Conservation (phyloP, 2,113 vertebrate genomes). For the Trogon surrucura region DNA sequence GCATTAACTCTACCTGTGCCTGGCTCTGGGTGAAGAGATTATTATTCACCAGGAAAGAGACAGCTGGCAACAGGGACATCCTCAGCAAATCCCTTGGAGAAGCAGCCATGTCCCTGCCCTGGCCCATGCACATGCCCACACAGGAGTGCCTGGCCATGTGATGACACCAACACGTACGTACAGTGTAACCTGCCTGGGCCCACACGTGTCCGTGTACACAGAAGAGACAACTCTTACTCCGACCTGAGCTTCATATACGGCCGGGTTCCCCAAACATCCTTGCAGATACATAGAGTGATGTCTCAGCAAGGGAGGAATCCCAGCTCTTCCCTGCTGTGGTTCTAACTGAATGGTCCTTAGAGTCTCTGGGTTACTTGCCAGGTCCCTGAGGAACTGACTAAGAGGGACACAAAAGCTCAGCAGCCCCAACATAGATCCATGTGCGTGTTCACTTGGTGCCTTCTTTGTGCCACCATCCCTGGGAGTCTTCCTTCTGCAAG, state of each 20-base stretch:
- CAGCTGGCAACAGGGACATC: not conserved
- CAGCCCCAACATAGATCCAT: not conserved
- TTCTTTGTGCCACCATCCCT: not conserved
- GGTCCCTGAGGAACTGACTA: accelerated
- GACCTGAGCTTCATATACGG: accelerated
- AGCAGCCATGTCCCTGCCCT: not conserved
- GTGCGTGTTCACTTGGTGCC: not conserved
- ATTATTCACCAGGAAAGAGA: not conserved
- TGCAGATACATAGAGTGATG: not conserved
- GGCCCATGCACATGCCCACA: not conserved
- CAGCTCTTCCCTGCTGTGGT: not conserved
- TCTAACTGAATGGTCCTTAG: not conserved
- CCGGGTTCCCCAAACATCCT: not conserved
- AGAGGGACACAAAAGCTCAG: not conserved
- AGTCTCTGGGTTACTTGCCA: not conserved
- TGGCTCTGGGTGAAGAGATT: not conserved
- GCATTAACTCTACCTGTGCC: not conserved
- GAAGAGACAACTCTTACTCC: too few relatives aligned
- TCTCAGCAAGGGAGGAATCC: not conserved
- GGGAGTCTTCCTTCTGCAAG: not conserved
- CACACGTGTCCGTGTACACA: accelerated
- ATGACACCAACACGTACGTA: too few relatives aligned
- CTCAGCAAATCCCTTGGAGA: not conserved
- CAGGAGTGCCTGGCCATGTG: accelerated
- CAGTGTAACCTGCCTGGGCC: accelerated